Evolutionary conservation across 2,113 vertebrate genomes (phyloP).

Genomic region (Beaufortia kweichowensis): DNA sequence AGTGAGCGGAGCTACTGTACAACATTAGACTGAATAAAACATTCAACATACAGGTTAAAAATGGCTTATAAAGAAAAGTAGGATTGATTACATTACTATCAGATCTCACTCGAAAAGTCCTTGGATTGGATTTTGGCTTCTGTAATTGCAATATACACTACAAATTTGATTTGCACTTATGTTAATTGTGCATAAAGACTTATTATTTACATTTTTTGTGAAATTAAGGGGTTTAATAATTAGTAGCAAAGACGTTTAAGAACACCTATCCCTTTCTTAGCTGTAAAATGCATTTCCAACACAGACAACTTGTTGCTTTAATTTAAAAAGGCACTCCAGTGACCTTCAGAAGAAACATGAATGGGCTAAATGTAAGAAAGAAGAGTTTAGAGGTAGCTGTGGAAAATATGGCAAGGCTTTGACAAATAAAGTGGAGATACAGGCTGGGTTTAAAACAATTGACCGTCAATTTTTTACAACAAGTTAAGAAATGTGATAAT

Average conservation of each 20-base stretch:
- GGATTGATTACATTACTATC: constrained; percentile 5
- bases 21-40: constrained; percentile 50
- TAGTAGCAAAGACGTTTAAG: neutral
- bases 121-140: constrained; percentile 13
- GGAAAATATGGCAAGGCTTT: constrained; percentile 36
- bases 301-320: constrained; percentile 28
- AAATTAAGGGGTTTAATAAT: constrained; percentile 1
- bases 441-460: neutral
- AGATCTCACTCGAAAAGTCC: constrained; percentile 11
- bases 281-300: neutral
- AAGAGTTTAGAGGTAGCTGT: constrained; percentile 51
- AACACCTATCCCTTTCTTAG: neutral
- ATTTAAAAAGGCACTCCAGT: constrained; percentile 68
- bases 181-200: neutral
- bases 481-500: constrained; percentile 52
- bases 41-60: constrained; percentile 43
- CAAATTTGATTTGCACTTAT: neutral
- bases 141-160: neutral
- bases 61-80: constrained; percentile 27
- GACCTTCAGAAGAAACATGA: constrained; percentile 52
- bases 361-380: constrained; percentile 5
- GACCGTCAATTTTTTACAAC: neutral
- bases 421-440: neutral
- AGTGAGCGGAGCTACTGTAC: constrained; percentile 2
- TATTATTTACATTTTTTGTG: neutral